phyloP scores from a whole-genome alignment of 2,888 invertebrate species.

The Chydorus sphaericus region DNA sequence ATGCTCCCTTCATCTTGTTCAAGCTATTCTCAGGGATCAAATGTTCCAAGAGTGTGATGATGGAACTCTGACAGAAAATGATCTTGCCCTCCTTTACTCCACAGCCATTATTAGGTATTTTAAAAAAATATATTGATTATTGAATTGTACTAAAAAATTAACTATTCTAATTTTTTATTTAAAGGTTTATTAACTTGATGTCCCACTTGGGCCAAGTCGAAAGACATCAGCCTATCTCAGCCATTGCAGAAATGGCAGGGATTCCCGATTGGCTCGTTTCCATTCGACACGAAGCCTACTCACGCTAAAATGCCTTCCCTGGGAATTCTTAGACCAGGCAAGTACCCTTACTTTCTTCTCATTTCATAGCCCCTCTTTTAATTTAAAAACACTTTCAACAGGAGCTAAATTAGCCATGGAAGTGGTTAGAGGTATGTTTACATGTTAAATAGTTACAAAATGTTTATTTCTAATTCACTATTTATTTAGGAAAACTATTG shows the following conservation, averaged over 20 bases:
- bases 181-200: conserved; percentile 13
- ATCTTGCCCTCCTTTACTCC: conserved; percentile 4
- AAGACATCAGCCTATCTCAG: conserved; percentile 7
- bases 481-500: conserved; percentile 12
- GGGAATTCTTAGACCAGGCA: conserved; percentile 24
- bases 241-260: conserved; percentile 23
- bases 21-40: conserved; percentile 2
- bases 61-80: background rate
- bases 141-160: background rate
- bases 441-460: background rate
- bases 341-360: conserved; percentile 20
- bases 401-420: conserved; percentile 21
- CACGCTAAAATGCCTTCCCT: conserved; percentile 29
- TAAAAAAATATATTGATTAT: background rate
- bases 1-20: conserved; percentile 9
- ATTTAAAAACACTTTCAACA: no score
- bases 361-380: no score
- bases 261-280: conserved; percentile 32
- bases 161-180: background rate
- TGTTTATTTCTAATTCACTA: background rate
- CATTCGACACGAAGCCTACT: conserved; percentile 30
- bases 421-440: conserved; percentile 25
- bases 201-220: conserved; percentile 13
- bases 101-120: conserved; percentile 12
- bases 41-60: background rate